These are phyloP conservation scores for Laothoe populi DNA, from an alignment of 2,888 invertebrate species.

Conservation along the genomic window DNA sequence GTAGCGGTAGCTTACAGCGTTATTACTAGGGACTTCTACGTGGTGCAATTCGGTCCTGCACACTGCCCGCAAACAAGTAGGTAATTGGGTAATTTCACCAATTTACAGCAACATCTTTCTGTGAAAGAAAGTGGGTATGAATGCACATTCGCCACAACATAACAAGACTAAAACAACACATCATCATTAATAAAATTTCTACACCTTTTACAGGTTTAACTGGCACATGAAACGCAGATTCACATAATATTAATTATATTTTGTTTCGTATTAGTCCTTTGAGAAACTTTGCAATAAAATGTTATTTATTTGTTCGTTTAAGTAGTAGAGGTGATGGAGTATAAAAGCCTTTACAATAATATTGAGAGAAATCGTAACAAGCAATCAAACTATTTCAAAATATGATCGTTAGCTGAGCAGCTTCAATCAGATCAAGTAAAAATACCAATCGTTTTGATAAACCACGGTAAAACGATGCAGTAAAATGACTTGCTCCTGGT, in stretches of 20 bases:
- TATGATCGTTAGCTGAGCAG: too few species aligned
- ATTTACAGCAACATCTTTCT: slow-evolving; percentile 36
- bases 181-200: slow-evolving; percentile 24
- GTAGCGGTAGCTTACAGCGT: not conserved
- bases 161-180: slow-evolving; percentile 16
- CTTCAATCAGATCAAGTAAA: too few species aligned
- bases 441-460: too few species aligned
- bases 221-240: not conserved
- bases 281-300: too few species aligned
- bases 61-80: slow-evolving; percentile 26
- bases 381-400: too few species aligned
- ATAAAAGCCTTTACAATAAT: too few species aligned
- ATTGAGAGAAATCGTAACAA: too few species aligned
- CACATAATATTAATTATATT: not conserved
- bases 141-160: slow-evolving; percentile 22
- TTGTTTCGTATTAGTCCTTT: too few species aligned
- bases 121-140: slow-evolving; percentile 35
- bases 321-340: too few species aligned
- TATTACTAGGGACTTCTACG: not conserved
- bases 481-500: too few species aligned
- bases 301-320: too few species aligned
- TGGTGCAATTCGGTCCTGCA: slow-evolving; percentile 3
- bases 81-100: slow-evolving; percentile 33
- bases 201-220: slow-evolving; percentile 29
- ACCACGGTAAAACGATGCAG: too few species aligned